phyloP scores from a whole-genome alignment of 2,888 invertebrate species.

The Megamerina dolium region DNA sequence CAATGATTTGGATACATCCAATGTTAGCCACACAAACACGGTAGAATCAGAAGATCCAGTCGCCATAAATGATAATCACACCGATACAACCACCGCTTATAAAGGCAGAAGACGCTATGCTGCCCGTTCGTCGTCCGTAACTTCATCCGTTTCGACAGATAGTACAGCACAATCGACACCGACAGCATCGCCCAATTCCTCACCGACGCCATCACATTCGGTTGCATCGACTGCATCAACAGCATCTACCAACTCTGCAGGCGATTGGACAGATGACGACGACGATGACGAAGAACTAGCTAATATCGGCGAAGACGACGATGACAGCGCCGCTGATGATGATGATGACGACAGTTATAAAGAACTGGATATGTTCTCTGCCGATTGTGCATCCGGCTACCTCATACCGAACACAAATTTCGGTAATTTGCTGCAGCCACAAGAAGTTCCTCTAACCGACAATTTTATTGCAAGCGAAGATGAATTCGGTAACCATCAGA shows the following conservation, averaged over 20 bases:
- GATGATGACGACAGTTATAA: conserved; percentile 24
- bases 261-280: conserved; percentile 24
- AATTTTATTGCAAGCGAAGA: conserved; percentile 47
- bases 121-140: conserved; percentile 30
- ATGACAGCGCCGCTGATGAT: conserved; percentile 21
- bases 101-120: conserved; percentile 1
- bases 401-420: conserved; percentile 50
- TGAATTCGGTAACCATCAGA: conserved; percentile 1
- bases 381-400: conserved; percentile 48
- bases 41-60: not conserved
- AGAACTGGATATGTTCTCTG: conserved; percentile 36
- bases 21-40: no score
- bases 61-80: not conserved
- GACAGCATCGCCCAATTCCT: conserved; percentile 37
- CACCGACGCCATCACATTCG: conserved; percentile 42
- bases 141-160: conserved; percentile 32
- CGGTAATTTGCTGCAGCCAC: conserved; percentile 47
- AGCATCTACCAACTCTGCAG: conserved; percentile 29
- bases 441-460: conserved; percentile 47
- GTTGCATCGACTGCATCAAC: conserved; percentile 38
- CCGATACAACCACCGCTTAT: not conserved
- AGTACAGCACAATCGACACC: conserved; percentile 34
- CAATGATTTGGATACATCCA: conserved; percentile 20
- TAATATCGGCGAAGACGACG: conserved; percentile 21
- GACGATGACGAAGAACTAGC: conserved; percentile 22